phyloP scores from a whole-genome alignment of 2,113 vertebrate species.

The Oxyura jamaicensis region DNA sequence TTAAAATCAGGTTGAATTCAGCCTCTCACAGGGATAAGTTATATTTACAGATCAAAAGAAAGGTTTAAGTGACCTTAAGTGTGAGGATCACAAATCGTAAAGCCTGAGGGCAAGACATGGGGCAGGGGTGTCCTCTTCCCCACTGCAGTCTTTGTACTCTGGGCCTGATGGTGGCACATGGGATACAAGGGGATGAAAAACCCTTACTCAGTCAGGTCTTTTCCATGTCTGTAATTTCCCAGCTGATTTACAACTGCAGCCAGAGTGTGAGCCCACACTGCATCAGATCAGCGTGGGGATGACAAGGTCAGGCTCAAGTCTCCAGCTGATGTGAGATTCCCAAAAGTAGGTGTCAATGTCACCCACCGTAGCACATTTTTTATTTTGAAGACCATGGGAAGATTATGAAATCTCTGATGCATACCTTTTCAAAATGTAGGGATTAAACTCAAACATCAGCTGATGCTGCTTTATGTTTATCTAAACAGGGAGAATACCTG shows the following conservation, averaged over 20 bases:
- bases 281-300: not conserved
- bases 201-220: not conserved
- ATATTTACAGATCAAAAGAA: not conserved
- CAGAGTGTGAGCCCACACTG: not conserved
- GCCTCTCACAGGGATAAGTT: not conserved
- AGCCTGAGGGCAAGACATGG: not conserved
- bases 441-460: not conserved
- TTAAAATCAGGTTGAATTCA: not conserved
- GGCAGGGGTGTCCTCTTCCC: fast-evolving
- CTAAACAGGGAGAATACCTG: not conserved
- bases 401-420: not conserved
- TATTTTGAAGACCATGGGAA: not conserved
- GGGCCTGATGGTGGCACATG: not conserved
- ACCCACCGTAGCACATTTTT: fast-evolving
- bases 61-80: not conserved
- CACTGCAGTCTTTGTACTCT: not conserved
- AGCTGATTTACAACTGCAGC: not conserved
- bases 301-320: not conserved
- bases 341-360: not conserved
- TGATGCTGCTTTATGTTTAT: not conserved
- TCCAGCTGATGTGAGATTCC: not conserved
- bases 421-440: not conserved
- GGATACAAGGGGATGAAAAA: fast-evolving
- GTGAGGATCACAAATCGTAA: fast-evolving
- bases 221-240: not conserved